These are phyloP conservation scores for Burhinus oedicnemus DNA, from an alignment of 2,113 vertebrate species.

Conservation along the genomic window DNA sequence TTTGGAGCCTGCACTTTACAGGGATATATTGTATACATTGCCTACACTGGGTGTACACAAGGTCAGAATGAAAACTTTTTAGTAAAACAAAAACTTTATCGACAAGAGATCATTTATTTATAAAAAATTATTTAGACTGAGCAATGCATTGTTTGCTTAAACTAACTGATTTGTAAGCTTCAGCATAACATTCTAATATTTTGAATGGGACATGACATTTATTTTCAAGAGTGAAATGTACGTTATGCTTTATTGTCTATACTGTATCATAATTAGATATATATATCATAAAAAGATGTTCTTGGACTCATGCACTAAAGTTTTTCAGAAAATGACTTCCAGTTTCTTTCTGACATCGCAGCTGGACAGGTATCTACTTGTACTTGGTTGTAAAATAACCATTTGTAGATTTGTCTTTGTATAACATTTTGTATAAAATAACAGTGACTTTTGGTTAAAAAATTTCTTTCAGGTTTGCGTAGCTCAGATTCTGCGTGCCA, in stretches of 20 bases:
- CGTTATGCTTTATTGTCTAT: neutral
- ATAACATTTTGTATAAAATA: neutral
- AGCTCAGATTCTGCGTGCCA: conserved; percentile 85
- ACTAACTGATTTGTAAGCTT: neutral
- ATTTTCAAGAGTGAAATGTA: neutral
- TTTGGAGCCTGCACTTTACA: conserved; percentile 78
- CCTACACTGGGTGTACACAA: conserved; percentile 91
- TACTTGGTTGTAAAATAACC: neutral
- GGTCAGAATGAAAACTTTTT: conserved; percentile 75
- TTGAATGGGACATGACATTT: neutral
- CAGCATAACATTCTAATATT: neutral
- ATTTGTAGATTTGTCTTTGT: neutral
- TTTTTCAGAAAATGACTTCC: neutral
- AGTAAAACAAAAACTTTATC: neutral
- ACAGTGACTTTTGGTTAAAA: neutral
- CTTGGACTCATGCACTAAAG: neutral
- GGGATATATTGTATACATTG: conserved; percentile 86
- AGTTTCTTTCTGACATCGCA: neutral
- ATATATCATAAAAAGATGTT: neutral
- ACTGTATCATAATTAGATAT: neutral
- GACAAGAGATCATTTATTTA: neutral
- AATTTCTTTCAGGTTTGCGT: conserved; percentile 84
- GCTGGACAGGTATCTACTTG: neutral
- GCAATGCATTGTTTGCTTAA: neutral
- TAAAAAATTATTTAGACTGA: neutral